Percentiles rank a stretch among this genome's conserved stretches.
Evolutionary conservation across 92 coral and sea anemone species (phyloP).

Genomic region (Blastomussa wellsi): DNA sequence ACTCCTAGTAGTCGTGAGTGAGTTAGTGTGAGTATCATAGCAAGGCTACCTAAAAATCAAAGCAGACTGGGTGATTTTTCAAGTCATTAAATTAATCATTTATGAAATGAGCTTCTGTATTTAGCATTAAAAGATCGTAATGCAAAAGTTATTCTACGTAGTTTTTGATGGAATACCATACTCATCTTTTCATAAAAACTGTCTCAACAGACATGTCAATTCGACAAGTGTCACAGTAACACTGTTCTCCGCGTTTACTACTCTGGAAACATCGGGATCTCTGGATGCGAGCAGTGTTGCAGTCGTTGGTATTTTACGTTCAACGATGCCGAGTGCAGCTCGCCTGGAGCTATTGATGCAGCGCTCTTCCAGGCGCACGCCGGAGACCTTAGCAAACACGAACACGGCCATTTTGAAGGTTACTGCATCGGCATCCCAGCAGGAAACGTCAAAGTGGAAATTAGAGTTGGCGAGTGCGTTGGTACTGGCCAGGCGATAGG

Average conservation of each 20-base stretch:
- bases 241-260: slow-evolving; percentile 45
- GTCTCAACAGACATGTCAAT: slow-evolving; percentile 27
- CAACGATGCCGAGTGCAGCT: slow-evolving; percentile 42
- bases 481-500: slow-evolving; percentile 11
- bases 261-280: slow-evolving; percentile 40
- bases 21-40: too few species aligned
- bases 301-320: slow-evolving; percentile 54
- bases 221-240: slow-evolving; percentile 11
- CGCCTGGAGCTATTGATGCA: slow-evolving; percentile 50
- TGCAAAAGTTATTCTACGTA: too few species aligned
- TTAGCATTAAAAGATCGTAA: too few species aligned
- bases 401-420: slow-evolving; percentile 42
- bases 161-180: neutral
- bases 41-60: too few species aligned
- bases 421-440: slow-evolving; percentile 27
- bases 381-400: neutral
- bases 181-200: neutral
- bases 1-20: too few species aligned
- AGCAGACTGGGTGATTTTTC: too few species aligned
- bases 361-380: slow-evolving; percentile 6
- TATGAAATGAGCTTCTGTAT: too few species aligned
- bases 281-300: slow-evolving; percentile 21
- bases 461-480: slow-evolving; percentile 39
- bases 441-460: slow-evolving; percentile 29
- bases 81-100: too few species aligned